Percentiles rank a stretch among this genome's conserved stretches.
Conservation (phyloP, 2,888 invertebrate species). For the Drosophila suboccidentalis region DNA sequence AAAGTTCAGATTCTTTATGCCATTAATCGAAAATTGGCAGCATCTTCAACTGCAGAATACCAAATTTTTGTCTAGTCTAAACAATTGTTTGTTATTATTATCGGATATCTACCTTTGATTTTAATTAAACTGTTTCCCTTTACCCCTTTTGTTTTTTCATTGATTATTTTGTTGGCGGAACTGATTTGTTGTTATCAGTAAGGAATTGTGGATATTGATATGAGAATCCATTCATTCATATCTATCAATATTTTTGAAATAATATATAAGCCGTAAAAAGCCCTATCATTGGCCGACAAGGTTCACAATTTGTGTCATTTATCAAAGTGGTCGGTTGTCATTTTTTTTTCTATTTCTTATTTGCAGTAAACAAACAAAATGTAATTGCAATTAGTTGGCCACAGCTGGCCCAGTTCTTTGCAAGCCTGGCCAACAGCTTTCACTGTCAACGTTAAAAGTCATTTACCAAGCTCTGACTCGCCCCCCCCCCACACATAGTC, state of each 20-base stretch:
- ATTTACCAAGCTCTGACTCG: constrained; percentile 33
- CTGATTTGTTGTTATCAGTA: constrained; percentile 23
- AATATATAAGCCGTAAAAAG: constrained; percentile 12
- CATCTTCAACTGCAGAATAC: neutral
- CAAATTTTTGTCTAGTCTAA: constrained; percentile 15
- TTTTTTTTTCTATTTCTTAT: constrained; percentile 11
- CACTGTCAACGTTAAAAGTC: constrained; percentile 65
- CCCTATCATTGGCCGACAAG: constrained; percentile 36
- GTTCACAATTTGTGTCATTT: constrained; percentile 40
- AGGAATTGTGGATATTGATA: constrained; percentile 6
- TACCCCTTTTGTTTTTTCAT: neutral
- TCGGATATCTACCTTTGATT: constrained; percentile 21
- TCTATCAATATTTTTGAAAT: constrained; percentile 26
- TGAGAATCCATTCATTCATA: constrained; percentile 36
- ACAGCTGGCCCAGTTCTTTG: constrained; percentile 28
- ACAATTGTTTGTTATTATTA: constrained; percentile 16
- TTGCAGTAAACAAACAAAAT: constrained; percentile 30
- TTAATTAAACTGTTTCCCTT: neutral
- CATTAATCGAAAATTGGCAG: constrained; percentile 15
- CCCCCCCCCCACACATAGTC: neutral
- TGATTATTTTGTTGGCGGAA: neutral
- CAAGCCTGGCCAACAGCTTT: constrained; percentile 39
- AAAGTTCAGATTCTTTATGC: constrained; percentile 6
- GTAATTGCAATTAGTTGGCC: constrained; percentile 67
- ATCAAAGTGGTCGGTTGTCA: constrained; percentile 30